Percentiles rank a stretch among this genome's conserved stretches.
Evolutionary conservation across 2,113 vertebrate genomes (phyloP).

Genomic region (Antechinus flavipes): DNA sequence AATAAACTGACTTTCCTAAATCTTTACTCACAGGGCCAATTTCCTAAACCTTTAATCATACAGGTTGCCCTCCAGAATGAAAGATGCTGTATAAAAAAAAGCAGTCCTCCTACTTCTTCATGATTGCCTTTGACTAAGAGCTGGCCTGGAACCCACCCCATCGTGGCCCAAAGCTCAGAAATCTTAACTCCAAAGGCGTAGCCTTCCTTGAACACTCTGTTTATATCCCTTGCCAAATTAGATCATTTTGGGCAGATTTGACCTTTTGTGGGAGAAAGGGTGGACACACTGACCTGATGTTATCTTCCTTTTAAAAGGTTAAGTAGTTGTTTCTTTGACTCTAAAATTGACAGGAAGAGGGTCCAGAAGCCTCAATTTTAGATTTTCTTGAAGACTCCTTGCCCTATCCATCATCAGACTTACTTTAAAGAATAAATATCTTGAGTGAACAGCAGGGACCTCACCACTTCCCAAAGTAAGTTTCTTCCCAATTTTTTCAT

Average conservation of each 20-base stretch:
- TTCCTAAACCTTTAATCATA: conserved; percentile 61
- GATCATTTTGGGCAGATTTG: conserved; percentile 7
- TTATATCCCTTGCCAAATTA: neutral
- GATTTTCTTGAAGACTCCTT: neutral
- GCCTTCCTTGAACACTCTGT: conserved; percentile 24
- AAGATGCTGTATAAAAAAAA: conserved; percentile 21
- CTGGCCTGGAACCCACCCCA: conserved; percentile 30
- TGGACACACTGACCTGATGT: neutral
- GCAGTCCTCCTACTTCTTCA: neutral
- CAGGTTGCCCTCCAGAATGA: conserved; percentile 30
- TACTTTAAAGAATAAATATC: neutral
- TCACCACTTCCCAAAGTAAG: neutral
- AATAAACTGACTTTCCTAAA: conserved; percentile 57
- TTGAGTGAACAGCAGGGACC: neutral
- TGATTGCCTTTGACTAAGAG: neutral
- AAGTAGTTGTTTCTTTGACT: conserved; percentile 5
- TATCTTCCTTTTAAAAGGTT: neutral
- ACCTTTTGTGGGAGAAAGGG: neutral
- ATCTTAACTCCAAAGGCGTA: conserved; percentile 22
- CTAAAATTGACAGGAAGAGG: conserved; percentile 1
- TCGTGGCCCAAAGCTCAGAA: neutral
- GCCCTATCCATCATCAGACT: neutral
- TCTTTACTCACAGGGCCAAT: conserved; percentile 37
- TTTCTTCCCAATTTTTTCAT: neutral
- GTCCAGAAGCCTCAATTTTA: neutral